Evolutionary conservation across 2,888 invertebrate species (phyloP), one percentile per base, ranked within the genome.

Genomic region (Galerucella calmariensis): DNA sequence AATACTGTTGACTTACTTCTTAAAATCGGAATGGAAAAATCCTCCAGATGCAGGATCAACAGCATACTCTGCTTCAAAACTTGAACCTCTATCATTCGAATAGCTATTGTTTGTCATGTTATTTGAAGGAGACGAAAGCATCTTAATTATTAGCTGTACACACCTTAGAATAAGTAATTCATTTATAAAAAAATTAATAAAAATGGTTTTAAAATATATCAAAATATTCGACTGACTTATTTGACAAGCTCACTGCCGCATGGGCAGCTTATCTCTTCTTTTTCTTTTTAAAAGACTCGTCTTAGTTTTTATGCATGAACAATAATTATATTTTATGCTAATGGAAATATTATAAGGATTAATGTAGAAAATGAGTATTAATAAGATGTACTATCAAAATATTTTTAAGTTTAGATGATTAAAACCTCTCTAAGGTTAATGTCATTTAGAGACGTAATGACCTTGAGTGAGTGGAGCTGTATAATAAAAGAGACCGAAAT

Each of bases 21-120:
- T 97, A 80, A 94, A 97, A 89, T 97, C 87, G 2, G 87, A 79
- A 75, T 86, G 84, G 78, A 97, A 97, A 88, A 97, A 97, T 69
- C 96, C 95, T 78, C 97, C 97, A 59, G 95, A 94, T 5, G 97
- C 95, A 72, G 96, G 94, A 88, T 96, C 95, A 0, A 92, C 92
- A 14, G 94, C 93, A 84, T 94, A 93, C 84, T 95, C 95, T 76
- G 93, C 91, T 82, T 95, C 95, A 51, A 92, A 90, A 51, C 88
- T 86, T 35, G 88, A 85, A 46, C 89, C 87, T 76, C 91, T 88
- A 79, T 92, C 91, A 84, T 90, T 91, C 79, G 90, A 90, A 84
- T 91, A 91, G 63, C 88, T 89, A 81, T 89, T 90, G 82, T 88
- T 90, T 69, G 90, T 88, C 83, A 89, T 85, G 67, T 79, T 82